Evolutionary conservation across 2,797 vertebrate genomes (phyloP), one percentile per base, ranked within the genome.

Genomic region (Sardinella longiceps): DNA sequence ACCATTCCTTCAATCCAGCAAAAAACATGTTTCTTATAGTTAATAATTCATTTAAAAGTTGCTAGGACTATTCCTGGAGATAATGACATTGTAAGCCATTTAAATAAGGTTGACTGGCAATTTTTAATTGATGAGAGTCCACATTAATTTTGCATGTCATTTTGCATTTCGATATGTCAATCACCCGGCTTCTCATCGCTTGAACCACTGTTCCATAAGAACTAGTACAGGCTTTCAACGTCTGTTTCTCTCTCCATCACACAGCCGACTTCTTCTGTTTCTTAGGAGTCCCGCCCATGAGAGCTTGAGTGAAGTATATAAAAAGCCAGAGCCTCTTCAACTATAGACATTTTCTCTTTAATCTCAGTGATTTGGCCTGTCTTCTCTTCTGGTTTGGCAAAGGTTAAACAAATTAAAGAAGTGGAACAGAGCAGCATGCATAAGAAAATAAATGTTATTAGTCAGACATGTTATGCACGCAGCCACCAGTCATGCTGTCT

Each of bases 21-120:
- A 74, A 74, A 6, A 77, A 39, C 70, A 43, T 39, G 66, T 74
- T 74, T 23, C 10, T 60, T 77, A 77, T 77, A 18, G 37, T 77
- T 77, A 77, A 43, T 23, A 77, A 43, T 43, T 23, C 18, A 77
- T 60, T 10, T 77, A 18, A 39, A 43, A 77, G 20, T 15, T 77
- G 70, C 6, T 23, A 14, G 6, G 37, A 5, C 70, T 43, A 28
- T 43, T 77, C 37, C n/a, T 77, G 70, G 37, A 39, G 37, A 77
- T 74, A 74, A 74, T 74, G 66, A 18, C 70, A 77, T 43, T 77
- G 70, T 77, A 37, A 33, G 5, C 70, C 43, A 39, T 77, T 77
- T 77, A 43, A 77, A 77, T 43, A 77, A 77, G 70, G 70, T 43
- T 43, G 70, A 77, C 70, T 77, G 70, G 70, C 20, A 37, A 77